Percentiles rank a stretch among this genome's conserved stretches.
These are phyloP conservation scores for Thamnophis elegans DNA, from an alignment of 2,797 vertebrate genomes.

Conservation along the genomic window DNA sequence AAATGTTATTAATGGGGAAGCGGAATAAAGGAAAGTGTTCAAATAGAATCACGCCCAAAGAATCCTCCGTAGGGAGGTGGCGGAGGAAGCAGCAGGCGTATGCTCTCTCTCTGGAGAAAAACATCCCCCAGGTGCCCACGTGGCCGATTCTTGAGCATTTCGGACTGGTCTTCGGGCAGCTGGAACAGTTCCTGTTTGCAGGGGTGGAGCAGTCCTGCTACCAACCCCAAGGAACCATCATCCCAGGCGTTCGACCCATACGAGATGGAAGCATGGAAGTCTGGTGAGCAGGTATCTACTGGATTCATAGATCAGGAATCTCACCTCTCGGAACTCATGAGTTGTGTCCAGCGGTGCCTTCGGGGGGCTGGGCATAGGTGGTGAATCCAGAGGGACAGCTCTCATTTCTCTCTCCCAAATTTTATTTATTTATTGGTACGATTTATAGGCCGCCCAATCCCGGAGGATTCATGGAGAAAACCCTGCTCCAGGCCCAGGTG, in stretches of 20 bases:
- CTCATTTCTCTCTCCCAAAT: not conserved
- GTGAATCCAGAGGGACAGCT: not conserved
- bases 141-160: not conserved
- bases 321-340: not conserved
- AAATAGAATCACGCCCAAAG: slow-evolving; percentile 55
- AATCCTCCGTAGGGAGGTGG: slow-evolving; percentile 40
- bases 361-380: not conserved
- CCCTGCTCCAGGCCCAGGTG: too few species aligned
- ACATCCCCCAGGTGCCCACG: not conserved
- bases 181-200: not conserved
- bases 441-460: too few species aligned
- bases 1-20: slow-evolving; percentile 68
- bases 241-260: not conserved
- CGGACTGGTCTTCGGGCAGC: not conserved
- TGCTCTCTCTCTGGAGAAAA: slow-evolving; percentile 17
- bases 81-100: slow-evolving; percentile 49
- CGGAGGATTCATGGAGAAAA: too few species aligned
- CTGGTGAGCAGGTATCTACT: not conserved
- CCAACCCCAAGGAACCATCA: not conserved
- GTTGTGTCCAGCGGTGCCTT: not conserved
- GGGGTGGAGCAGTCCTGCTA: not conserved
- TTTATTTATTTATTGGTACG: too few species aligned
- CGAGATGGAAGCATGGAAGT: not conserved
- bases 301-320: not conserved
- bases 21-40: slow-evolving; percentile 57